A percentile compares a stretch with the other conserved stretches of the same genome.
phyloP scores from a whole-genome alignment of 64 coral and sea anemone genomes.

The Trachythela sp. region DNA sequence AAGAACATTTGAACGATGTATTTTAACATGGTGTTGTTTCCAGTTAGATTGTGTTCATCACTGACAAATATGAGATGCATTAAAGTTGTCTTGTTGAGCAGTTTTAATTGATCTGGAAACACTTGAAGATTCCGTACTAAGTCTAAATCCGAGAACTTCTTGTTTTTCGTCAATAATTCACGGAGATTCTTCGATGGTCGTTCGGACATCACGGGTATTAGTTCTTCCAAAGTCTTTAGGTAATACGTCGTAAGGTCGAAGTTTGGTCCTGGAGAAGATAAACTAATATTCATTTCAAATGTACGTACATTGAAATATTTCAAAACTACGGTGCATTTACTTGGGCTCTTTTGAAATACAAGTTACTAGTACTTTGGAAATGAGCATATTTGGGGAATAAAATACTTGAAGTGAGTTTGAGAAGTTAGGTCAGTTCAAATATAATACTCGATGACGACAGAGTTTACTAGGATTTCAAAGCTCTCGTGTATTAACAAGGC shows the following conservation, averaged over 20 bases:
- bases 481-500: too few relatives aligned
- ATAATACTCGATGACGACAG: too few relatives aligned
- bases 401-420: too few relatives aligned
- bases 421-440: too few relatives aligned
- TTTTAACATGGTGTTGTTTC: not conserved
- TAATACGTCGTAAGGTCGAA: not conserved
- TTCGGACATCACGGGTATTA: not conserved
- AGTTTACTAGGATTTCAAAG: too few relatives aligned
- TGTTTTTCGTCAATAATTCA: not conserved
- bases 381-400: too few relatives aligned
- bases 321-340: not conserved
- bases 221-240: not conserved
- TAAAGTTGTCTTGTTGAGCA: not conserved
- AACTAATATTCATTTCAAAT: not conserved
- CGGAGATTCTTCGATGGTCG: not conserved
- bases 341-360: too few relatives aligned
- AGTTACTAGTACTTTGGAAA: too few relatives aligned
- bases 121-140: not conserved
- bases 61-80: not conserved
- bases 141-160: not conserved
- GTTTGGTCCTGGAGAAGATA: not conserved
- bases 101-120: not conserved
- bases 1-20: not conserved
- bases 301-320: not conserved
- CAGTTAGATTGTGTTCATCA: not conserved